These are phyloP conservation scores for Gandaritis pyraliata DNA, from an alignment of 2,888 invertebrate species.

Conservation along the genomic window DNA sequence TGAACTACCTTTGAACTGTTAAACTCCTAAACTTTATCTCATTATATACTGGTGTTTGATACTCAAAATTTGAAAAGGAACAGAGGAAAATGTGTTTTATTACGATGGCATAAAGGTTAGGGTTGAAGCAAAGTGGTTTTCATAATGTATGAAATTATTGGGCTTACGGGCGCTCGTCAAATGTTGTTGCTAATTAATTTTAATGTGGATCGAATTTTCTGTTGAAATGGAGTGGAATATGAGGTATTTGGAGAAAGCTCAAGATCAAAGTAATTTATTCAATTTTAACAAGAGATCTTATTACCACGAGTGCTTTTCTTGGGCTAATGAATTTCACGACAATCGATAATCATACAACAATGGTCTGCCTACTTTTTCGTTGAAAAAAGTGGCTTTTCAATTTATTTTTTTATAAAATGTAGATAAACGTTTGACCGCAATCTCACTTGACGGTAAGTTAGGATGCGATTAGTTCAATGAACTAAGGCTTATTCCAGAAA, in stretches of 20 bases:
- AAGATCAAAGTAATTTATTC: conserved; percentile 13
- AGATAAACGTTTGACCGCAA: too few relatives aligned
- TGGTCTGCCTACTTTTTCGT: too few relatives aligned
- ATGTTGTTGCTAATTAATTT: conserved; percentile 42
- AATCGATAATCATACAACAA: too few relatives aligned
- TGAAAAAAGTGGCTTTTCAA: too few relatives aligned
- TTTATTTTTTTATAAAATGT: too few relatives aligned
- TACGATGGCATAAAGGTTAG: conserved; percentile 37
- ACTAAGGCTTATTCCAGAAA: too few relatives aligned
- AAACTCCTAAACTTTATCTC: conserved; percentile 35
- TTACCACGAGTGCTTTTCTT: too few relatives aligned
- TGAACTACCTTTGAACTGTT: conserved; percentile 34
- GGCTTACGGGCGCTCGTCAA: conserved; percentile 32
- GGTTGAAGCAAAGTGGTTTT: conserved; percentile 31
- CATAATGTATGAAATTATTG: conserved; percentile 39
- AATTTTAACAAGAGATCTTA: background rate
- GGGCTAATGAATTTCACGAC: too few relatives aligned
- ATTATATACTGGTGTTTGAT: conserved; percentile 40
- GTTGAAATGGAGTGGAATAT: conserved; percentile 19
- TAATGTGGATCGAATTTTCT: conserved; percentile 38
- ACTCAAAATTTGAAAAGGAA: conserved; percentile 41
- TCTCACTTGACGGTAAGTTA: too few relatives aligned
- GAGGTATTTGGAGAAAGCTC: background rate
- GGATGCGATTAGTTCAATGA: too few relatives aligned
- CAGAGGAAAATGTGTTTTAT: conserved; percentile 53